phyloP scores from a whole-genome alignment of 2,888 invertebrate genomes.

The Subacronicta megacephala region DNA sequence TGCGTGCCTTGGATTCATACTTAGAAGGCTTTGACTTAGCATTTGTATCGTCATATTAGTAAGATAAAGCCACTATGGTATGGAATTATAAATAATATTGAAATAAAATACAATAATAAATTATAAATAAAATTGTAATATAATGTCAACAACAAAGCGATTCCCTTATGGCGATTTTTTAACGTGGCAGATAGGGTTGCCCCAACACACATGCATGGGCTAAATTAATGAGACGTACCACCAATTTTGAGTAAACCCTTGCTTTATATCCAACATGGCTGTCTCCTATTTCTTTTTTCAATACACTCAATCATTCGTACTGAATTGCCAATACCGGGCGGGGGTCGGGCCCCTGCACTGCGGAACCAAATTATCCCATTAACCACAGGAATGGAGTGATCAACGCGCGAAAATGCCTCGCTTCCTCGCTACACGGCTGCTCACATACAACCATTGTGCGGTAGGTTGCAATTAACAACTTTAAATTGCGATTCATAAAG shows the following conservation, averaged over 20 bases:
- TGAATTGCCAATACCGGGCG: slow-evolving; percentile 77
- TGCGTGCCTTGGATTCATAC: no score
- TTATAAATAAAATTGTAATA: no score
- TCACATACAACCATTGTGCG: slow-evolving; percentile 47
- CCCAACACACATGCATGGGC: background rate
- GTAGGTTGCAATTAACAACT: slow-evolving; percentile 29
- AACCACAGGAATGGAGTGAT: slow-evolving; percentile 81
- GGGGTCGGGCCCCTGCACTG: slow-evolving; percentile 80
- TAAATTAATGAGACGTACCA: background rate
- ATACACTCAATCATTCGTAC: slow-evolving; percentile 69
- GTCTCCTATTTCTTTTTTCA: slow-evolving; percentile 52
- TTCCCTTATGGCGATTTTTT: no score
- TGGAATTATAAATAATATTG: no score
- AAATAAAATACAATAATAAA: no score
- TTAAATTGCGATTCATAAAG: slow-evolving; percentile 5
- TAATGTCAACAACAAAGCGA: no score
- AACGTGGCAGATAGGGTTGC: no score
- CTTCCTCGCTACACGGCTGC: slow-evolving; percentile 81
- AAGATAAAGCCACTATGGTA: no score
- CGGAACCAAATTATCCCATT: slow-evolving; percentile 85
- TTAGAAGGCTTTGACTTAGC: no score
- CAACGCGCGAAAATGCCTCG: slow-evolving; percentile 81
- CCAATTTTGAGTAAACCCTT: background rate
- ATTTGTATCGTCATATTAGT: no score
- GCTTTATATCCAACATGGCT: background rate